Base-by-base conservation (phyloP, 2,888 invertebrate species). In the Drosophila helvetica region DNA sequence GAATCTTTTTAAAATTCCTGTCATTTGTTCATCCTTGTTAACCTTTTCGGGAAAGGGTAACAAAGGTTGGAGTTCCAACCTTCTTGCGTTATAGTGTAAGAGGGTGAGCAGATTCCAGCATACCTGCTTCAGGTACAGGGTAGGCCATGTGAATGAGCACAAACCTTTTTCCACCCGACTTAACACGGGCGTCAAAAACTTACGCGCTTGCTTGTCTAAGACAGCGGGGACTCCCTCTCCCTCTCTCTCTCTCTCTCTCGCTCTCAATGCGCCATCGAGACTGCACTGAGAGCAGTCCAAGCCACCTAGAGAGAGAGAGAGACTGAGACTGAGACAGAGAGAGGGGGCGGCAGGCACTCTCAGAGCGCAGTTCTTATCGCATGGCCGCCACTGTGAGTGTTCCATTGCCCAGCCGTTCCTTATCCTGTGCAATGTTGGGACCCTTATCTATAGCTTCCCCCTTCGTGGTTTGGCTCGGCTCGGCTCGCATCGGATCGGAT, bases 121-220 rank as follows among this genome's bases (percentile, higher is more conserved):
- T n/a, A 38, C 38, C 38, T 38, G 7, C n/a, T 1, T 2, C n/a
- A 38, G 38, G n/a, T 38, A 38, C 38, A 38, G 9, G 4, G 73
- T 25, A 78, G 85, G 51, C 73, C 64, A 75, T 52, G 58, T 43
- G 58, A 58, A 65, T 71, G 66, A 75, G 72, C 68, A 68, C 70
- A 50, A 83, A 78, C 74, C 74, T 78, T 75, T 78, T 85, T 85
- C 83, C 86, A 82, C 78, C 74, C 83, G 86, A 83, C 83, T 86
- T 78, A 78, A 74, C 83, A 80, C 70, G 57, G 78, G 77, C 77
- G 83, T 80, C 80, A 85, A 75, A 78, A 80, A 85, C 83, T 83
- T 78, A 83, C 78, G 82, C 82, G 82, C 86, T 85, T 77, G 80
- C 85, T 85, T 85, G 82, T 80, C 82, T 82, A 69, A 76, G 85